Percentiles rank a stretch among this genome's conserved stretches.
These are phyloP conservation scores for Melanerpes aurifrons DNA, from an alignment of 2,113 vertebrate genomes.

Conservation along the genomic window DNA sequence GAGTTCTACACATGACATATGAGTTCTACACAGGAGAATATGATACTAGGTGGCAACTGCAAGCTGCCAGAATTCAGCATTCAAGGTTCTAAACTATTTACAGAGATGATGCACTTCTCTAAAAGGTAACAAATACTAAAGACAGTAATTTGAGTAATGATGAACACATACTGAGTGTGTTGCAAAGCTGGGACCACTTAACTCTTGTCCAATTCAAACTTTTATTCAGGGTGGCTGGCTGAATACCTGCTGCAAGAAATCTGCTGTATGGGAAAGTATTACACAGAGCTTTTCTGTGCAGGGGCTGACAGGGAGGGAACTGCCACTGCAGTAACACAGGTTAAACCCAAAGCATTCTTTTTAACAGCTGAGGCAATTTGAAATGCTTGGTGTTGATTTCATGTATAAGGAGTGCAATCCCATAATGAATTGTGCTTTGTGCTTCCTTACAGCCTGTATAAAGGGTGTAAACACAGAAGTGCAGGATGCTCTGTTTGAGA, in stretches of 20 bases:
- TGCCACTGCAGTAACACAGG: background rate
- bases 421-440: background rate
- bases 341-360: background rate
- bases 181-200: background rate
- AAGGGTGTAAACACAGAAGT: background rate
- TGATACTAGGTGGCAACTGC: background rate
- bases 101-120: background rate
- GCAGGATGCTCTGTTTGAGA: background rate
- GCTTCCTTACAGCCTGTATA: background rate
- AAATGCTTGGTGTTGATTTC: background rate
- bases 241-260: background rate
- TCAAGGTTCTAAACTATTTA: background rate
- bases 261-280: background rate
- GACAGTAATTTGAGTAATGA: background rate
- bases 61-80: background rate
- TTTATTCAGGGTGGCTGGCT: background rate
- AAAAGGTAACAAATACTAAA: background rate
- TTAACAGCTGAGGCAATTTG: background rate
- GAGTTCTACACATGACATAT: rapidly evolving
- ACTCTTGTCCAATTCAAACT: background rate
- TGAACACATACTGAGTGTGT: background rate
- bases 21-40: background rate
- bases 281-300: background rate
- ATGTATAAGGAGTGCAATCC: background rate
- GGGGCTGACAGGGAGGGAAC: background rate